A percentile compares a stretch with the other conserved stretches of the same genome.
These are phyloP conservation scores for Cyanistes caeruleus DNA, from an alignment of 2,113 vertebrate genomes.

Conservation along the genomic window DNA sequence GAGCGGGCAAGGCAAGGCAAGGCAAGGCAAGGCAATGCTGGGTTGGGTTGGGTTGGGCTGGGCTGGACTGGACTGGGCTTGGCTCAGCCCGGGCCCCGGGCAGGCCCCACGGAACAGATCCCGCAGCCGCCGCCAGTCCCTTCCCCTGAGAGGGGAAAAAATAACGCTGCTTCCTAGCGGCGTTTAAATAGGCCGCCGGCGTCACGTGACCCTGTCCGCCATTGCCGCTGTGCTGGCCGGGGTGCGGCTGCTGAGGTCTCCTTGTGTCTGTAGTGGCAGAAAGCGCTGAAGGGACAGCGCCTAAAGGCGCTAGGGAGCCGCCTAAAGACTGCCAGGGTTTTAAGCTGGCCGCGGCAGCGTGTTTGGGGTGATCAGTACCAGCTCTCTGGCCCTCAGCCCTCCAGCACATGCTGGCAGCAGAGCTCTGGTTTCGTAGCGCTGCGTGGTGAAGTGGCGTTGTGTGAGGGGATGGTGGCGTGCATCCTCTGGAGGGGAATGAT, in stretches of 20 bases:
- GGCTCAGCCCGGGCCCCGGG: background rate
- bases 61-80: too few species aligned
- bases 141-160: rapidly evolving
- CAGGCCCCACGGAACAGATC: rapidly evolving
- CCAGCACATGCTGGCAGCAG: rapidly evolving
- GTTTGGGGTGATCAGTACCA: background rate
- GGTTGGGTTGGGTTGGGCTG: too few species aligned
- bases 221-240: rapidly evolving
- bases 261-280: too few species aligned
- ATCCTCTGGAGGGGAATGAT: background rate
- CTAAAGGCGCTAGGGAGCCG: too few species aligned
- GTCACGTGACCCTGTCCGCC: rapidly evolving
- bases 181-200: background rate
- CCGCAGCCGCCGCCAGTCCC: rapidly evolving
- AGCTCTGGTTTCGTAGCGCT: background rate
- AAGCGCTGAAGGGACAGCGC: rapidly evolving
- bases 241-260: rapidly evolving
- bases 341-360: rapidly evolving
- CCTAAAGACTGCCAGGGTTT: background rate
- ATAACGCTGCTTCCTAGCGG: rapidly evolving
- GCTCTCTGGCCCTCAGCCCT: background rate
- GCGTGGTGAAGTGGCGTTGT: background rate
- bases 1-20: too few species aligned
- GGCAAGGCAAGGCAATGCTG: too few species aligned
- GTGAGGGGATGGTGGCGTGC: background rate